Conservation (phyloP, 2,888 invertebrate genomes). For the Acronicta alni region DNA sequence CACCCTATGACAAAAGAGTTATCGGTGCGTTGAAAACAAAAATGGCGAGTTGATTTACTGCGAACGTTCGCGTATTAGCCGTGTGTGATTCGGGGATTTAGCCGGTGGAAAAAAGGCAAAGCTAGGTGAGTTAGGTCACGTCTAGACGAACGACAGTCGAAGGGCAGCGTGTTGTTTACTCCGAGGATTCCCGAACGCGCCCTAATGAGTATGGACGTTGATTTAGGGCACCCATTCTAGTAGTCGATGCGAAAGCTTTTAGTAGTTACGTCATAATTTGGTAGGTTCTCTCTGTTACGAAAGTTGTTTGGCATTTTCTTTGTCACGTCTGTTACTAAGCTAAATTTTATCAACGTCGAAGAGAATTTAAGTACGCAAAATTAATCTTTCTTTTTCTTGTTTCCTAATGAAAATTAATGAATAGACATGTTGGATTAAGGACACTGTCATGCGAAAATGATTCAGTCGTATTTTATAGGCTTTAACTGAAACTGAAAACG, state of each 20-base stretch:
- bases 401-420: constrained; percentile 56
- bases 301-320: constrained; percentile 54
- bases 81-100: constrained; percentile 69
- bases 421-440: constrained; percentile 37
- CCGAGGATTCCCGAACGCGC: constrained; percentile 60
- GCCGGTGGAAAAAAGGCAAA: constrained; percentile 55
- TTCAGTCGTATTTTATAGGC: constrained; percentile 32
- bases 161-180: constrained; percentile 67
- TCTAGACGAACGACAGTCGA: constrained; percentile 70
- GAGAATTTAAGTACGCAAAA: constrained; percentile 42
- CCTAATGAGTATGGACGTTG: constrained; percentile 73
- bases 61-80: constrained; percentile 76
- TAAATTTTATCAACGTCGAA: constrained; percentile 43
- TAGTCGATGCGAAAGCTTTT: constrained; percentile 66
- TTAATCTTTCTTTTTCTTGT: constrained; percentile 40
- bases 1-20: constrained; percentile 90
- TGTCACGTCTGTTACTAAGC: constrained; percentile 40
- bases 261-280: constrained; percentile 72
- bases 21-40: constrained; percentile 90
- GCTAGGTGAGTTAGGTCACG: constrained; percentile 65
- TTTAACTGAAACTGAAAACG: constrained; percentile 29
- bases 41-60: constrained; percentile 87
- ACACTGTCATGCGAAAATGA: constrained; percentile 42
- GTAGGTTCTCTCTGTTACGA: constrained; percentile 53
- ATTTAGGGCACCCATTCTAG: constrained; percentile 64